Percentiles rank a stretch among this genome's conserved stretches.
phyloP scores from a whole-genome alignment of 2,113 vertebrate genomes.

The Indri indri region DNA sequence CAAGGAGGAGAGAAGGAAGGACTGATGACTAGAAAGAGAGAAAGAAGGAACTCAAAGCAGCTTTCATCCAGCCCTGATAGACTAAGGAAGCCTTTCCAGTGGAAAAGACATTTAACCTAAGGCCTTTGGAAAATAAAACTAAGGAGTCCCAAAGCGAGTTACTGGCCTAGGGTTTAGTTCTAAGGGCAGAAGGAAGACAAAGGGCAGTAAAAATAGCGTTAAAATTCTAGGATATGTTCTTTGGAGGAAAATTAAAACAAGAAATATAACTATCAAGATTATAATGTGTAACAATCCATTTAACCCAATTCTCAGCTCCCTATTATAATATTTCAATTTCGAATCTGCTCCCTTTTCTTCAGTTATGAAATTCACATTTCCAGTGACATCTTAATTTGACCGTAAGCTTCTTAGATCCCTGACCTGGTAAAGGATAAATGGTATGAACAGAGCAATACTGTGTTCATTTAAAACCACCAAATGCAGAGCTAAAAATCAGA shows the following conservation, averaged over 20 bases:
- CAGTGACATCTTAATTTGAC: neutral
- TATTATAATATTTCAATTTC: constrained; percentile 41
- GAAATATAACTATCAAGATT: constrained; percentile 9
- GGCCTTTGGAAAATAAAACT: constrained; percentile 21
- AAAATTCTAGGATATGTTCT: neutral
- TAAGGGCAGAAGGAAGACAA: neutral
- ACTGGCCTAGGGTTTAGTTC: neutral
- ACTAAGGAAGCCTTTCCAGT: neutral
- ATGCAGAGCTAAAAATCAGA: constrained; percentile 33
- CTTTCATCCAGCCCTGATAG: neutral
- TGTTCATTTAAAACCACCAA: neutral
- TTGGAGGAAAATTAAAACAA: neutral
- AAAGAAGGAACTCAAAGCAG: neutral
- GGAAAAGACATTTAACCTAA: neutral
- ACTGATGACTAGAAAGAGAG: neutral
- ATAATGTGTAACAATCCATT: neutral
- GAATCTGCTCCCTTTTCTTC: neutral
- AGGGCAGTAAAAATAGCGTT: neutral
- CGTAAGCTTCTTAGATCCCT: neutral
- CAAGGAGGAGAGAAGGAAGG: neutral
- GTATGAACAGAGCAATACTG: neutral
- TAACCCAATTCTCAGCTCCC: neutral
- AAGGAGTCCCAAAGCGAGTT: neutral
- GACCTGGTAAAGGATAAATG: neutral
- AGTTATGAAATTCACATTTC: constrained; percentile 38